Conservation (phyloP, 2,888 invertebrate species). For the Drosophila meridiana region DNA sequence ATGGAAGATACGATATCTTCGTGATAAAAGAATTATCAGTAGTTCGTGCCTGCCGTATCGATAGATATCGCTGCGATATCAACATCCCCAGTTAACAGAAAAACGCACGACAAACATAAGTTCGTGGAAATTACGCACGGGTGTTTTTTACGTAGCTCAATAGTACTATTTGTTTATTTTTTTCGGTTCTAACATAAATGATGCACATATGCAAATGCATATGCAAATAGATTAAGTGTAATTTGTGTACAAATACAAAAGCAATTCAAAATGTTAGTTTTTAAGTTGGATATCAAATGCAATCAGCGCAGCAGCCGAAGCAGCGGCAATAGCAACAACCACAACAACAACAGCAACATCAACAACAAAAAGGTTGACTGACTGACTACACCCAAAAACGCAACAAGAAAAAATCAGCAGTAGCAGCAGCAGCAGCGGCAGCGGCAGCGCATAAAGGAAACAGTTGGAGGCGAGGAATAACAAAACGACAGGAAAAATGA, state of each 20-base stretch:
- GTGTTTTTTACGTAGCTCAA: slow-evolving; percentile 57
- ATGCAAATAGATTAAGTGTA: slow-evolving; percentile 36
- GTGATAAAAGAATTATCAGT: slow-evolving; percentile 9
- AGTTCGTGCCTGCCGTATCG: slow-evolving; percentile 7
- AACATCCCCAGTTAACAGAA: slow-evolving; percentile 48
- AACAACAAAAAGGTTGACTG: slow-evolving; percentile 55
- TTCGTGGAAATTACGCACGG: slow-evolving; percentile 58
- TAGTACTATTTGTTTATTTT: slow-evolving; percentile 63
- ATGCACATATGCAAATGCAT: slow-evolving; percentile 33
- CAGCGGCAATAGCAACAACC: slow-evolving; percentile 26
- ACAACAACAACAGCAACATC: slow-evolving; percentile 23
- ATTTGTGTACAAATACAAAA: slow-evolving; percentile 39
- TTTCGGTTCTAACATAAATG: slow-evolving; percentile 56
- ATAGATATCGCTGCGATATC: slow-evolving; percentile 27
- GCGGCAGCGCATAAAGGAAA: slow-evolving; percentile 30
- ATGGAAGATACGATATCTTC: not conserved
- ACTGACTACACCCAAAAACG: slow-evolving; percentile 61
- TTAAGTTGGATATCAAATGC: slow-evolving; percentile 53
- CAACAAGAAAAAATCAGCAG: slow-evolving; percentile 21
- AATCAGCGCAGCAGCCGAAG: slow-evolving; percentile 38
- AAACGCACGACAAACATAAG: slow-evolving; percentile 50
- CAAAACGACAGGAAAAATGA: slow-evolving; percentile 62
- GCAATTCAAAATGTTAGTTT: slow-evolving; percentile 38
- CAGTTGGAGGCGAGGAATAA: slow-evolving; percentile 45
- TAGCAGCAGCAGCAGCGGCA: slow-evolving; percentile 1